Percentiles rank a stretch among this genome's conserved stretches.
phyloP scores from a whole-genome alignment of 1,140 invertebrate species.

The Lepidurus couesii region DNA sequence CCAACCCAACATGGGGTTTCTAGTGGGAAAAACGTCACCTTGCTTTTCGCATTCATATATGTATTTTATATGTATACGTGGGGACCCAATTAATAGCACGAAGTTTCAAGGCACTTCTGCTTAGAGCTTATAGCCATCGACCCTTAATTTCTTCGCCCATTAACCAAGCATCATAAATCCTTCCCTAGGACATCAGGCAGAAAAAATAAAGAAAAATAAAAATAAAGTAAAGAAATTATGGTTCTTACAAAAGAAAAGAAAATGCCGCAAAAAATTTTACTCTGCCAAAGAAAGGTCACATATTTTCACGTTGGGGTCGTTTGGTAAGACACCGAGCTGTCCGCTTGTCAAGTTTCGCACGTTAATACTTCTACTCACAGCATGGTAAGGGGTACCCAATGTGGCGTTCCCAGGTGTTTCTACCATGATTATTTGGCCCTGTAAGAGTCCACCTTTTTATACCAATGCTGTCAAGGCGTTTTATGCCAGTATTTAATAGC shows the following conservation, averaged over 20 bases:
- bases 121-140: neutral
- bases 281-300: neutral
- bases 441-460: neutral
- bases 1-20: neutral
- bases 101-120: neutral
- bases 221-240: neutral
- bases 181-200: neutral
- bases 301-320: too few relatives aligned
- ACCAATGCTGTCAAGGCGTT: neutral
- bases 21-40: constrained; percentile 11
- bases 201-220: neutral
- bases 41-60: neutral
- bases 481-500: neutral
- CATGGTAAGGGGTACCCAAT: neutral
- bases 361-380: neutral
- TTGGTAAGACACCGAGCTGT: too few relatives aligned
- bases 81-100: neutral
- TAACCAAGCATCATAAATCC: neutral
- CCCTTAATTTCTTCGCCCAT: neutral
- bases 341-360: constrained; percentile 3
- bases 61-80: neutral
- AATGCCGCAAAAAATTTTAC: too few relatives aligned
- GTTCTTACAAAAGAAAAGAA: too few relatives aligned
- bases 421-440: neutral
- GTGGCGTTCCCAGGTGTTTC: neutral